Evolutionary conservation across 2,888 invertebrate genomes (phyloP).

Genomic region (Agelastica alni): DNA sequence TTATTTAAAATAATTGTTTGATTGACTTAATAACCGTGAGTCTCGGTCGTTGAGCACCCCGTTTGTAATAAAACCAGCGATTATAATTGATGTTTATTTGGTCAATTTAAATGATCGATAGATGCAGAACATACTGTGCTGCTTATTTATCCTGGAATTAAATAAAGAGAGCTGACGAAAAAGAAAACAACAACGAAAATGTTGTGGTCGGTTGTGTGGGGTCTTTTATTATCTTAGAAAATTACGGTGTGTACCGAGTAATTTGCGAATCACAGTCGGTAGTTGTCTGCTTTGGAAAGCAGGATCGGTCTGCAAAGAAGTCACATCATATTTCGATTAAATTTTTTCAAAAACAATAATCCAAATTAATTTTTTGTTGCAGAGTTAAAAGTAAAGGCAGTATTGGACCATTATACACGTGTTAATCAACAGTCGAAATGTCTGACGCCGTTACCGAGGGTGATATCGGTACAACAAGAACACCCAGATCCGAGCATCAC

Average conservation of each 20-base stretch:
- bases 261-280: not conserved
- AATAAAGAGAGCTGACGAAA: too few species aligned
- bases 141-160: not conserved
- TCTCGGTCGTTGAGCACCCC: not conserved
- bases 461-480: constrained; percentile 73
- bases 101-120: constrained; percentile 14
- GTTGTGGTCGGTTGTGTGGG: too few species aligned
- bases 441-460: constrained; percentile 71
- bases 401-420: constrained; percentile 47
- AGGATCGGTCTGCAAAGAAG: too few species aligned
- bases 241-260: not conserved
- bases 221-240: not conserved
- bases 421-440: constrained; percentile 64
- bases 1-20: too few species aligned
- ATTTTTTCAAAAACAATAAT: too few species aligned
- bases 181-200: not conserved
- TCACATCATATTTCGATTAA: constrained; percentile 14
- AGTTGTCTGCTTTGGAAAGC: too few species aligned
- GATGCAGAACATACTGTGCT: not conserved
- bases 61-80: not conserved
- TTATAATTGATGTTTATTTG: constrained; percentile 2
- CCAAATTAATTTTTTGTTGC: constrained; percentile 34
- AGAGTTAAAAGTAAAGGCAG: constrained; percentile 51
- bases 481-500: constrained; percentile 72
- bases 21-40: constrained; percentile 1